These are phyloP conservation scores for Heterotis niloticus DNA, from an alignment of 2,113 vertebrate species.

Conservation along the genomic window DNA sequence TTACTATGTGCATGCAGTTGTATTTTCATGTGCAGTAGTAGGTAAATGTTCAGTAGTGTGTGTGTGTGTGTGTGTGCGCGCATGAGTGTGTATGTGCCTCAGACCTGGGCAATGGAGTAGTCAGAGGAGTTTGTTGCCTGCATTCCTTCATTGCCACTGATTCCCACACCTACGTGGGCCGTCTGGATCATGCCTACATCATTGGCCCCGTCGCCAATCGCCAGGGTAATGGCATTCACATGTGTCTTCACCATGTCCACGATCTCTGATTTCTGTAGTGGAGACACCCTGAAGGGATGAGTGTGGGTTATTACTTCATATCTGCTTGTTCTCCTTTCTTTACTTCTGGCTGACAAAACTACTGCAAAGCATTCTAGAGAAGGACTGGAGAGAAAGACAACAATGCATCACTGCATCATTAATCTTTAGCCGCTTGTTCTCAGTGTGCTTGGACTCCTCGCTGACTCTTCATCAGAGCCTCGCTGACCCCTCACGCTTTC, in stretches of 20 bases:
- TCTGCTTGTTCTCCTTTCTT: no score
- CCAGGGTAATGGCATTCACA: conserved; percentile 94
- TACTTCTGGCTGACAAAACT: no score
- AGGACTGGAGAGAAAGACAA: no score
- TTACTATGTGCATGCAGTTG: neutral
- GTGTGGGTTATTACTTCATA: conserved; percentile 23
- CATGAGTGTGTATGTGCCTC: conserved; percentile 29
- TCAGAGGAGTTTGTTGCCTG: conserved; percentile 97
- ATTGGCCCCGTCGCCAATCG: conserved; percentile 94
- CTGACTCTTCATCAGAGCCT: neutral
- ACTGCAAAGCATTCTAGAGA: no score
- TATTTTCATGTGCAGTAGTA: conserved; percentile 9
- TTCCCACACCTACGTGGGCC: conserved; percentile 92
- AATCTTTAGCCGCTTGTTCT: no score
- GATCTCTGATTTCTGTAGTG: conserved; percentile 96
- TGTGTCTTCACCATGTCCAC: conserved; percentile 98
- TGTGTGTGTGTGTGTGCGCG: conserved; percentile 21
- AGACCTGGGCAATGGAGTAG: conserved; percentile 95
- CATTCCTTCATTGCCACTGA: conserved; percentile 98
- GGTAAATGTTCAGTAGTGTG: no score
- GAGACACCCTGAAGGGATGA: conserved; percentile 80
- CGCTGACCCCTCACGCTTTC: no score
- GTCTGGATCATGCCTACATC: conserved; percentile 99
- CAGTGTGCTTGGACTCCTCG: neutral
- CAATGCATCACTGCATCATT: neutral